phyloP scores from a whole-genome alignment of 2,888 invertebrate species.

The Synanthedon myopaeformis region DNA sequence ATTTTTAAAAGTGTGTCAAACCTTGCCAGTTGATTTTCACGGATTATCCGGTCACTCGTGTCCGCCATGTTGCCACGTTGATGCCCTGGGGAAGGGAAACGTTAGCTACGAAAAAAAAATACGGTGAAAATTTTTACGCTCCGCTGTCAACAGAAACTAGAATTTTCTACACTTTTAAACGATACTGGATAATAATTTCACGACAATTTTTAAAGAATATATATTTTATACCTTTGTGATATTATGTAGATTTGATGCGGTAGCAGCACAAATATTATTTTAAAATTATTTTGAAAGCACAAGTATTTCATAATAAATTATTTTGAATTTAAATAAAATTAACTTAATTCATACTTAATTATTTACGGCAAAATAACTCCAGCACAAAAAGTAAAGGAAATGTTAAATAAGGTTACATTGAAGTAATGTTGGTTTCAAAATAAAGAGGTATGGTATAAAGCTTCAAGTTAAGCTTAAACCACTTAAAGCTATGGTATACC shows the following conservation, averaged over 20 bases:
- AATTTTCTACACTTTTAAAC: not conserved
- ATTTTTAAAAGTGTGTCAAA: slow-evolving; percentile 1
- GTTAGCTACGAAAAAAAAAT: slow-evolving; percentile 1
- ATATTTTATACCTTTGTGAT: not conserved
- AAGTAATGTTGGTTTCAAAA: no score
- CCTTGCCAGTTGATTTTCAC: slow-evolving; percentile 14
- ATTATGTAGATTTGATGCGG: not conserved
- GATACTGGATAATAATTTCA: not conserved
- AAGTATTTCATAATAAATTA: no score
- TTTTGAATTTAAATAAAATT: no score
- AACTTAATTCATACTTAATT: no score
- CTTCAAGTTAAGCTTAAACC: no score
- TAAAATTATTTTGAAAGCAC: not conserved
- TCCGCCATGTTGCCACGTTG: slow-evolving; percentile 1
- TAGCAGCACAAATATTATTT: not conserved
- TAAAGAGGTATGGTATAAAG: no score
- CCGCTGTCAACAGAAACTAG: not conserved
- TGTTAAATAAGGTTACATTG: no score
- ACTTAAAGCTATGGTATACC: no score
- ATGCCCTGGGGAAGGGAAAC: slow-evolving; percentile 4
- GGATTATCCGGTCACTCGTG: slow-evolving; percentile 18
- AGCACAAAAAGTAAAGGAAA: no score
- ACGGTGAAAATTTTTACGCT: not conserved
- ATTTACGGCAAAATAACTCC: no score
- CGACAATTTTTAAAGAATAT: not conserved